Conservation (phyloP, 2,888 invertebrate genomes). For the Cheilosia urbana region DNA sequence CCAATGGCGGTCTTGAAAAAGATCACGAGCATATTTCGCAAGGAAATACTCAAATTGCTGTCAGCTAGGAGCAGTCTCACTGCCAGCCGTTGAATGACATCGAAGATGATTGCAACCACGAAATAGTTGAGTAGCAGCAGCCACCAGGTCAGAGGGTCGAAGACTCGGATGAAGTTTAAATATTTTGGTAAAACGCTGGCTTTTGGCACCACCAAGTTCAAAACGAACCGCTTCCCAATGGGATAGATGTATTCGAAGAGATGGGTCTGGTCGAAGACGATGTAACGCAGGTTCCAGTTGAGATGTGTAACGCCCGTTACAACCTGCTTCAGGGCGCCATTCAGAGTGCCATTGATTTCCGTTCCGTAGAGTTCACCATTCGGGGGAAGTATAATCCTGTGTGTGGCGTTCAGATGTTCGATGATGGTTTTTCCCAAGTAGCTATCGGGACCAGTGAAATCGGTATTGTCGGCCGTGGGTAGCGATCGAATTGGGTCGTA, state of each 20-base stretch:
- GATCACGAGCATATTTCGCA: slow-evolving; percentile 76
- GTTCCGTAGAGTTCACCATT: slow-evolving; percentile 77
- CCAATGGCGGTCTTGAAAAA: slow-evolving; percentile 80
- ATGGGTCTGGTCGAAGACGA: slow-evolving; percentile 74
- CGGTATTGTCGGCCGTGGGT: slow-evolving; percentile 64
- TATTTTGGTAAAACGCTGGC: slow-evolving; percentile 79
- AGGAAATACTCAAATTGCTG: background rate
- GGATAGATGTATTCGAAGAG: slow-evolving; percentile 81
- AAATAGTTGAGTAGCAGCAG: slow-evolving; percentile 38
- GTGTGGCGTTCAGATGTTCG: slow-evolving; percentile 70
- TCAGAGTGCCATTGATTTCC: slow-evolving; percentile 77
- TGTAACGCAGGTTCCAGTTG: slow-evolving; percentile 79
- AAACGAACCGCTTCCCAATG: slow-evolving; percentile 74
- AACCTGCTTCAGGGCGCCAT: slow-evolving; percentile 79
- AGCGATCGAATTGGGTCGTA: slow-evolving; percentile 78
- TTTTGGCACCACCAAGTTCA: slow-evolving; percentile 80
- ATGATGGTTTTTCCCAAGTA: slow-evolving; percentile 65
- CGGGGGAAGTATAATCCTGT: too few relatives aligned
- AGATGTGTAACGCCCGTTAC: slow-evolving; percentile 77
- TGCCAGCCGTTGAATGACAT: slow-evolving; percentile 18
- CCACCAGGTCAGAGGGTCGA: slow-evolving; percentile 78
- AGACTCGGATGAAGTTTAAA: slow-evolving; percentile 79
- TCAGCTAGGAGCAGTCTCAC: slow-evolving; percentile 11
- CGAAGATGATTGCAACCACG: slow-evolving; percentile 23
- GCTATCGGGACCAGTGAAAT: too few relatives aligned